Evolutionary conservation across 1,140 invertebrate species (phyloP), one percentile per base, ranked within the genome.

Genomic region (Drosophila arizonae): DNA sequence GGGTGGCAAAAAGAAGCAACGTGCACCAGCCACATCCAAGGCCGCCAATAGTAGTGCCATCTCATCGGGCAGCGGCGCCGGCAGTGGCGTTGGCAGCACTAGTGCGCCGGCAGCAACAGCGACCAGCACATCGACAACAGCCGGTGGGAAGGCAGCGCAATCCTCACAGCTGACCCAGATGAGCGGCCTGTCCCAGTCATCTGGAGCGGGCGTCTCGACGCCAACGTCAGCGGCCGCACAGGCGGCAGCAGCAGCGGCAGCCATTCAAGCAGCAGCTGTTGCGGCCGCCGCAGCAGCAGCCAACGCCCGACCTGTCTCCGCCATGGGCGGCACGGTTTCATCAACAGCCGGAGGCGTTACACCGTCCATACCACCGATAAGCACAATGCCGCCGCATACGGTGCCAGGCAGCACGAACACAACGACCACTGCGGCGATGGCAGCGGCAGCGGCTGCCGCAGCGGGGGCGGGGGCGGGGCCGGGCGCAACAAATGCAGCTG

Each of bases 1-100:
- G 90, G 95, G 94, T 55, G 94, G 94, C 46, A 96, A 96, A 48
- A 96, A 96, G 91, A 95, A 95, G 71, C 91, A 93, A 67, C 78
- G 88, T 70, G 92, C 81, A 77, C 92, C 80, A 78, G 91, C 77
- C 76, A 90, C 73, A 78, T 73, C 90, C 17, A 92, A 92, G 24
- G 26, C 69, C 0, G 36, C 60, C n/a, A 52, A 33, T 6, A 41
- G 81, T 79, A 46, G 77, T 85, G 65, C 51, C 10, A 45, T 45
- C 3, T n/a, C 43, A 15, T 15, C 43, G 5, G 39, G 26, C 21
- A 15, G 39, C 9, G 93, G 92, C 45, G 93, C 93, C 51, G 28
- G 39, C 28, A 30, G 5, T 6, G 92, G 93, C 52, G 92, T 93
- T 54, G 68, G 70, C 55, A 80, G 66, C 72, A 72, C 65, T 50